Evolutionary conservation across 2,888 invertebrate genomes (phyloP).

Genomic region (Rapana venosa): DNA sequence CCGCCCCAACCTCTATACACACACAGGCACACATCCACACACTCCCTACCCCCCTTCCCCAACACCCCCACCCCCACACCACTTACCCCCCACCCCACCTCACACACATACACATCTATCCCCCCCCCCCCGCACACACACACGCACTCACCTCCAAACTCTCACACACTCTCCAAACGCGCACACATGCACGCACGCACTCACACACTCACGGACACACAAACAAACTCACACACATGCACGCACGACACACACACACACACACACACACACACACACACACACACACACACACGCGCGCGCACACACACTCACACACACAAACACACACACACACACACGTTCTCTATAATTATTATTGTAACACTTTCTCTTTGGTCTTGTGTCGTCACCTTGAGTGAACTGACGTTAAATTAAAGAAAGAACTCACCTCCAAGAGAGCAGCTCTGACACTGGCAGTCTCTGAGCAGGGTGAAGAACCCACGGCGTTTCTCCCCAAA

Average conservation of each 20-base stretch:
- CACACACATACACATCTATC: slow-evolving; percentile 10
- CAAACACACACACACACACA: neutral
- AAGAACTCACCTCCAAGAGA: slow-evolving; percentile 44
- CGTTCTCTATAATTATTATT: neutral
- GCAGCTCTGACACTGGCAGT: slow-evolving; percentile 49
- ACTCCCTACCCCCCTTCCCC: neutral
- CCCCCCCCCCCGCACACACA: slow-evolving; percentile 1
- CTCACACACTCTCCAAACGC: neutral
- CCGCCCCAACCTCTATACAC: too few relatives aligned
- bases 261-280: neutral
- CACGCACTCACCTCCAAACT: slow-evolving; percentile 1
- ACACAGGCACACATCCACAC: neutral
- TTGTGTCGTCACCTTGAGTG: neutral
- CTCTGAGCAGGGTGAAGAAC: slow-evolving; percentile 48
- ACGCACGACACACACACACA: neutral
- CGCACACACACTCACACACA: neutral
- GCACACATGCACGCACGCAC: neutral
- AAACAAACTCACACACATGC: too few relatives aligned
- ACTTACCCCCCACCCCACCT: neutral
- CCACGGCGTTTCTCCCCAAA: slow-evolving; percentile 44
- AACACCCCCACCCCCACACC: slow-evolving; percentile 9
- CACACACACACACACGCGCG: neutral
- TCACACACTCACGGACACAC: neutral
- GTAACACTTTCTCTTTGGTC: neutral
- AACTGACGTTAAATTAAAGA: neutral